phyloP scores from a whole-genome alignment of 2,113 vertebrate species.

The Rousettus leschenaultii region DNA sequence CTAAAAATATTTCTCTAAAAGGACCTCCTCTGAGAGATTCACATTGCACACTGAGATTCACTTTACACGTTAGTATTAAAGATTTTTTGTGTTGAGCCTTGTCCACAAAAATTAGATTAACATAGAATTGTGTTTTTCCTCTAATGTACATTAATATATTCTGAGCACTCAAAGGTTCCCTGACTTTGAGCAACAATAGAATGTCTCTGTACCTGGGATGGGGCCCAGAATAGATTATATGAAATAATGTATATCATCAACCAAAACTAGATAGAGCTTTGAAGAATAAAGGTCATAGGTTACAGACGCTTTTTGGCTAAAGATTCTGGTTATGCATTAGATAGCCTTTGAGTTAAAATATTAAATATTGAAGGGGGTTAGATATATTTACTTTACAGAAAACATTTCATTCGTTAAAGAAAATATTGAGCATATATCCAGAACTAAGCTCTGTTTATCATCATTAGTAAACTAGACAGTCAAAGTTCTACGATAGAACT shows the following conservation, averaged over 20 bases:
- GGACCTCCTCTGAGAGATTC: background rate
- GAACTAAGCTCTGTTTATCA: background rate
- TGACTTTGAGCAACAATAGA: background rate
- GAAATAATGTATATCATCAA: background rate
- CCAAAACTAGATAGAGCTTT: background rate
- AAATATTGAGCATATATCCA: background rate
- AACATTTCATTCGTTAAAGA: background rate
- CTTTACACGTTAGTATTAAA: background rate
- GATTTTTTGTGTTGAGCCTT: background rate
- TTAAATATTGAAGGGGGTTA: background rate
- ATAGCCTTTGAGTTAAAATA: background rate
- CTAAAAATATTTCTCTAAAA: background rate
- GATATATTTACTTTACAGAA: background rate
- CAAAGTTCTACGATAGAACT: background rate
- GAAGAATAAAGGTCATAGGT: background rate
- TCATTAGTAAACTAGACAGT: background rate
- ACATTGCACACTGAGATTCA: background rate
- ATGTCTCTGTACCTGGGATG: background rate
- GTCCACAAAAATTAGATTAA: background rate
- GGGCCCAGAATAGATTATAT: accelerated
- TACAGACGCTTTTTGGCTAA: background rate
- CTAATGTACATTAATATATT: background rate
- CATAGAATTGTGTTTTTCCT: background rate
- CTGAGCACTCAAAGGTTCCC: background rate
- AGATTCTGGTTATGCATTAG: background rate